Conservation (phyloP, 1,140 invertebrate genomes). For the Procambarus clarkii region DNA sequence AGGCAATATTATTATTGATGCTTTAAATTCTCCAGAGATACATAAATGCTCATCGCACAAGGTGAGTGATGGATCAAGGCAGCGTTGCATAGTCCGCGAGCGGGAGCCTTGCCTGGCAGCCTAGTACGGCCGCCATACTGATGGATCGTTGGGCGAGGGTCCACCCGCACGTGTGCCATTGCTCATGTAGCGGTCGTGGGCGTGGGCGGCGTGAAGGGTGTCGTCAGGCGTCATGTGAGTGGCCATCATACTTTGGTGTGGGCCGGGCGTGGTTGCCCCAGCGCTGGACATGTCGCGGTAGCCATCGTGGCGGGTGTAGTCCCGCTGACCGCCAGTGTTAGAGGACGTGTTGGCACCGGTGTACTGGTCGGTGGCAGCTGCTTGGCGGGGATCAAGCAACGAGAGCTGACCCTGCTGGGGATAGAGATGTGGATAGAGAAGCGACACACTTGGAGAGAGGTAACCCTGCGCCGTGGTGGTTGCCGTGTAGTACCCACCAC, state of each 20-base stretch:
- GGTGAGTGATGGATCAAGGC: not conserved
- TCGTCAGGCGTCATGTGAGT: slow-evolving; percentile 60
- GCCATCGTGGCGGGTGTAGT: slow-evolving; percentile 52
- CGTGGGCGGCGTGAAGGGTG: slow-evolving; percentile 45
- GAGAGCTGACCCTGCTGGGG: slow-evolving; percentile 58
- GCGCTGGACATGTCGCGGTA: slow-evolving; percentile 57
- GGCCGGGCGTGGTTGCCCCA: slow-evolving; percentile 45
- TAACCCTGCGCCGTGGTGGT: slow-evolving; percentile 54
- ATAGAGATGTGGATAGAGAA: slow-evolving; percentile 57
- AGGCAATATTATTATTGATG: not conserved
- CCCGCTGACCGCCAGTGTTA: slow-evolving; percentile 40
- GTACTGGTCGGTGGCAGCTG: slow-evolving; percentile 44
- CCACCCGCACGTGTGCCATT: slow-evolving; percentile 60
- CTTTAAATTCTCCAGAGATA: not conserved
- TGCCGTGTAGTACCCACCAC: slow-evolving; percentile 49
- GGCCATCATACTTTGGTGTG: slow-evolving; percentile 60
- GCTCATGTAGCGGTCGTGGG: slow-evolving; percentile 59
- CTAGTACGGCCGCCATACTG: slow-evolving; percentile 62
- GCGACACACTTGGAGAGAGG: slow-evolving; percentile 55
- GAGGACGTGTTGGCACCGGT: slow-evolving; percentile 14
- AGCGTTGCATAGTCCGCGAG: too few species aligned
- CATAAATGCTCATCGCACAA: not conserved
- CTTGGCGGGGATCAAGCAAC: slow-evolving; percentile 52
- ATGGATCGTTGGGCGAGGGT: slow-evolving; percentile 58
- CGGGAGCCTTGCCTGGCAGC: too few species aligned